Conservation (phyloP, 2,797 vertebrate species). For the Sarcophilus harrisii region DNA sequence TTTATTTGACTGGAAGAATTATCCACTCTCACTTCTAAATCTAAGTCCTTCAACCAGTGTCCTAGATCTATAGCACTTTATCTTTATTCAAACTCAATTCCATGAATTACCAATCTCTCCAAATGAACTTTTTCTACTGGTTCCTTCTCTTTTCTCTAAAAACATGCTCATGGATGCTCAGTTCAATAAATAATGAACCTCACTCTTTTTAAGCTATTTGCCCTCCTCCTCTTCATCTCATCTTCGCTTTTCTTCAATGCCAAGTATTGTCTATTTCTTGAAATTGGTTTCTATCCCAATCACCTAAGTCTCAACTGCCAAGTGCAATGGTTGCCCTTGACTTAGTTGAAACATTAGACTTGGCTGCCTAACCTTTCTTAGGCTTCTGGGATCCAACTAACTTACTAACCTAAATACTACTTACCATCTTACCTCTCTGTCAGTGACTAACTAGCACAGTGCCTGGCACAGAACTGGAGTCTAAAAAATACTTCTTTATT, state of each 20-base stretch:
- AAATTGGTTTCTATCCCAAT: conserved; percentile 1
- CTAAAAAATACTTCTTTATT: neutral
- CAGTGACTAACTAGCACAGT: neutral
- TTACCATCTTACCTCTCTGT: neutral
- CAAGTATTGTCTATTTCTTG: conserved; percentile 28
- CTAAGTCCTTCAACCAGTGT: neutral
- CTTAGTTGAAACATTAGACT: neutral
- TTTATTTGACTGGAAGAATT: neutral
- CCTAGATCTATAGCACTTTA: neutral
- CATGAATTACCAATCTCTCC: neutral
- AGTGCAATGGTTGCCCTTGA: neutral
- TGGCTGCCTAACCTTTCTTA: neutral
- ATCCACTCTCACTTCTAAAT: neutral
- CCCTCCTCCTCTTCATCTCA: conserved; percentile 2
- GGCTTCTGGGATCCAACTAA: neutral
- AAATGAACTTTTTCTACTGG: neutral
- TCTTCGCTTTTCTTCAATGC: conserved; percentile 3
- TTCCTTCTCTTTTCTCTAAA: neutral
- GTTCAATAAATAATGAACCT: neutral
- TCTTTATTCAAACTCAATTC: neutral
- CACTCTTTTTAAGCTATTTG: conserved; percentile 34
- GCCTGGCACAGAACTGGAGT: neutral
- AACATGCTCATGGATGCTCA: neutral
- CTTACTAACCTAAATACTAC: neutral
- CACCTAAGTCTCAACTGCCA: neutral